phyloP scores from a whole-genome alignment of 2,113 vertebrate genomes.

The Hassar affinis region DNA sequence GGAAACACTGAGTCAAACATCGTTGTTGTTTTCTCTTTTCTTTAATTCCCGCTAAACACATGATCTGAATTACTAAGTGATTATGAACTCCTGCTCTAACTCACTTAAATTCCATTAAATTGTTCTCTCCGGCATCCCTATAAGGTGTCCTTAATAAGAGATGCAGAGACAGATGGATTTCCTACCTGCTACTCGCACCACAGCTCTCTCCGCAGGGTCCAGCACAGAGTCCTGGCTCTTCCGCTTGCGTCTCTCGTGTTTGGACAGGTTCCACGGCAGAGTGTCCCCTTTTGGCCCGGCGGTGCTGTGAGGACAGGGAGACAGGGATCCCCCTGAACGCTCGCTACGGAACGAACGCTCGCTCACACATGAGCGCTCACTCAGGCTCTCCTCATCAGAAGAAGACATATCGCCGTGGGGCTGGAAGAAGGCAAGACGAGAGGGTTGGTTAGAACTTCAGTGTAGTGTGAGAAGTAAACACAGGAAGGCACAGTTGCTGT shows the following conservation, averaged over 20 bases:
- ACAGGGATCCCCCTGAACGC: conserved; percentile 89
- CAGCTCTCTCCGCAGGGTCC: conserved; percentile 95
- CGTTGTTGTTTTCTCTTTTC: background rate
- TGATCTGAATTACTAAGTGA: background rate
- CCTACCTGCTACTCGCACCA: conserved; percentile 95
- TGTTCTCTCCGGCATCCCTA: background rate
- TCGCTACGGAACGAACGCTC: conserved; percentile 90
- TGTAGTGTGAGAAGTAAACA: conserved; percentile 29
- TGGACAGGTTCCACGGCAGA: conserved; percentile 94
- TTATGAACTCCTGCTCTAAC: background rate
- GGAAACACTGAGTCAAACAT: background rate
- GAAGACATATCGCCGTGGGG: conserved; percentile 81
- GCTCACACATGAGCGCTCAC: conserved; percentile 88
- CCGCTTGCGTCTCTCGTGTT: conserved; percentile 93
- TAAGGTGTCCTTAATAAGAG: background rate
- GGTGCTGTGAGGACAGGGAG: conserved; percentile 80
- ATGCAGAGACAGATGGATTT: conserved; percentile 14
- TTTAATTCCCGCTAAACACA: background rate
- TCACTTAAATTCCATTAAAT: background rate
- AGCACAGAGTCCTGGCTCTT: conserved; percentile 95
- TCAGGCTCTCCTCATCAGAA: conserved; percentile 95
- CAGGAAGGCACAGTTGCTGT: background rate
- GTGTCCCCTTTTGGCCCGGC: conserved; percentile 89
- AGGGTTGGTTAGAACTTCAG: conserved; percentile 15
- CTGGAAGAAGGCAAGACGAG: conserved; percentile 31